Conservation (phyloP, 2,113 vertebrate species). For the Nannobrachium achirus region DNA sequence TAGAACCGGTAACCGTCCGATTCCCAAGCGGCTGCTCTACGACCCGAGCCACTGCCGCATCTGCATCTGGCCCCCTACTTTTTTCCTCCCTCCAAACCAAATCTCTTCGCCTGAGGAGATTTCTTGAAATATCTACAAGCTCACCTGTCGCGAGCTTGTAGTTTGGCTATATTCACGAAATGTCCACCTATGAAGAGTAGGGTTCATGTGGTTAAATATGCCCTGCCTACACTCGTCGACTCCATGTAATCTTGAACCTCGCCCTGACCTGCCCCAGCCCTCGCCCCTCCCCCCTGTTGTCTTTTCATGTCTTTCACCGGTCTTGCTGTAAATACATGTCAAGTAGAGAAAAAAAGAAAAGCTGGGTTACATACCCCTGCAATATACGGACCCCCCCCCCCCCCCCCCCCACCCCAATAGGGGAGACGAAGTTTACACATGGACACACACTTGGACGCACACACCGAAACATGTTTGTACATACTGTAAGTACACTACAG, state of each 20-base stretch:
- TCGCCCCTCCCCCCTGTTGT: conserved; percentile 4
- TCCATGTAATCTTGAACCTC: conserved; percentile 6
- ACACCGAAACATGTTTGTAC: conserved; percentile 25
- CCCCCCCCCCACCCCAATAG: background rate
- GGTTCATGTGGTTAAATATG: too few relatives aligned
- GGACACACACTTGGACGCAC: background rate
- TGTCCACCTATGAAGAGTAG: too few relatives aligned
- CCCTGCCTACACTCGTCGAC: background rate
- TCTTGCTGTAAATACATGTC: conserved; percentile 71
- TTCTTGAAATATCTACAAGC: too few relatives aligned
- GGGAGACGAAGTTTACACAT: conserved; percentile 18
- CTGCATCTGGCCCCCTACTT: too few relatives aligned
- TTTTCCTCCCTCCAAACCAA: too few relatives aligned
- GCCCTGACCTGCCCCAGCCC: background rate
- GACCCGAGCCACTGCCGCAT: too few relatives aligned
- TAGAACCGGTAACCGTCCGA: too few relatives aligned
- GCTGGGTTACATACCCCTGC: conserved; percentile 34
- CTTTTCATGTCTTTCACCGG: conserved; percentile 24
- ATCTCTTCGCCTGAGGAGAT: too few relatives aligned
- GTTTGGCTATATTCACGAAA: too few relatives aligned
- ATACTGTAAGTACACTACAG: conserved; percentile 41
- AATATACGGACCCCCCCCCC: conserved; percentile 7
- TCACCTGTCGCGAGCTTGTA: too few relatives aligned
- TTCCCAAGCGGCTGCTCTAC: too few relatives aligned
- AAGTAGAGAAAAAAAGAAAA: conserved; percentile 24